Base-by-base conservation (phyloP, 2,888 invertebrate species). In the Latheticus oryzae region DNA sequence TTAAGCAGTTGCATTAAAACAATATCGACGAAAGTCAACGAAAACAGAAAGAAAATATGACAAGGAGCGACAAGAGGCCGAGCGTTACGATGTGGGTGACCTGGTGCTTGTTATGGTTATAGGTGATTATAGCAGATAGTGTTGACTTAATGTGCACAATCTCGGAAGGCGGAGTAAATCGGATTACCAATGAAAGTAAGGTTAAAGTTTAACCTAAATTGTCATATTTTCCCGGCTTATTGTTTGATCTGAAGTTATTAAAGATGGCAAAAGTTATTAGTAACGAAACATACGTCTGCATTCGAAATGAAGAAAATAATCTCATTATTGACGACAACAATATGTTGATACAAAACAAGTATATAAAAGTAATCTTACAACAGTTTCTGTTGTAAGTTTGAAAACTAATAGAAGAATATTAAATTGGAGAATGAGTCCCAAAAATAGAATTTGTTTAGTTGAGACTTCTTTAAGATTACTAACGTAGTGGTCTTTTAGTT, bases 61-160 rank as follows among this genome's bases (percentile, higher is more conserved):
- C 21, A 40, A 42, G 35, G 23, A 12, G 4, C 1, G 60, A 42
- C 15, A 33, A 12, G 51, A 56, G 8, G 45, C 43, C 3, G 24
- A 15, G 1, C n/a, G n/a, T 5, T 55, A 23, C 8, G 5, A 23
- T n/a, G 32, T 17, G 30, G 62, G 63, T 11, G 59, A 63, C 11
- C n/a, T 64, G 5, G 63, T 64, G 5, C 52, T 58, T 48, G 55
- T 63, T 2, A 8, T 47, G 24, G 65, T 58, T 5, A 65, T 61
- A 2, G 53, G 54, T 42, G 32, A 30, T n/a, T n/a, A n/a, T n/a
- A n/a, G n/a, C n/a, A n/a, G n/a, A n/a, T n/a, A n/a, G n/a, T n/a
- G 21, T 19, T 19, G 21, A 19, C 5, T 19, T 5, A 19, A 19
- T 19, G 21, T 19, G 21, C 21, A 19, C 21, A 19, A 19, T 5